A percentile compares a stretch with the other conserved stretches of the same genome.
Conservation (phyloP, 2,797 vertebrate species). For the Vireo griseus region DNA sequence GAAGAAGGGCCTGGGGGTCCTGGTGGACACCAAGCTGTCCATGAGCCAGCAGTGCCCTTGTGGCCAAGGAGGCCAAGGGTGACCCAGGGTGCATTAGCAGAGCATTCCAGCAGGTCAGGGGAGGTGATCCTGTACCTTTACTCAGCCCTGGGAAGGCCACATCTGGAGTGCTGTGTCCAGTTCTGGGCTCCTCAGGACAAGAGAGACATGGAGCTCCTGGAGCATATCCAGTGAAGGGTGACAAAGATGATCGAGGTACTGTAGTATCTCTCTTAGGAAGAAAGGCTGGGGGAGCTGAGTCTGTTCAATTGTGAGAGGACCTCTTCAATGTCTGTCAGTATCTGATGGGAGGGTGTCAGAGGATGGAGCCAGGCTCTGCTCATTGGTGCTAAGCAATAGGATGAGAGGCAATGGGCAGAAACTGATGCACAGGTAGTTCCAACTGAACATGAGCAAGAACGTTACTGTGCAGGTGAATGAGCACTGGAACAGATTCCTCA, state of each 20-base stretch:
- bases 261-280: not conserved
- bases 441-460: not conserved
- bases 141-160: not conserved
- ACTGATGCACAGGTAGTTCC: not conserved
- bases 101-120: not conserved
- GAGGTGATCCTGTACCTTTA: accelerated
- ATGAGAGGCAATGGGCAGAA: not conserved
- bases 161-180: not conserved
- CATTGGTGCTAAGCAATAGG: accelerated
- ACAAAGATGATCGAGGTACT: accelerated
- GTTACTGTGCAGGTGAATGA: accelerated
- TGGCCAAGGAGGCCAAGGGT: not conserved
- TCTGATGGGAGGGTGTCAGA: not conserved
- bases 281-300: not conserved
- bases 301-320: not conserved
- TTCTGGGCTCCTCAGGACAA: not conserved
- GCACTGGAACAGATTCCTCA: not conserved
- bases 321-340: not conserved
- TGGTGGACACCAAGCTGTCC: not conserved
- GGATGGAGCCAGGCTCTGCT: not conserved
- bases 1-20: accelerated
- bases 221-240: not conserved
- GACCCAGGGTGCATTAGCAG: no score
- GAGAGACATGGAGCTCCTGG: not conserved
- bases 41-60: not conserved